Evolutionary conservation across 2,888 invertebrate genomes (phyloP).

Genomic region (Leptinotarsa peninsularis): DNA sequence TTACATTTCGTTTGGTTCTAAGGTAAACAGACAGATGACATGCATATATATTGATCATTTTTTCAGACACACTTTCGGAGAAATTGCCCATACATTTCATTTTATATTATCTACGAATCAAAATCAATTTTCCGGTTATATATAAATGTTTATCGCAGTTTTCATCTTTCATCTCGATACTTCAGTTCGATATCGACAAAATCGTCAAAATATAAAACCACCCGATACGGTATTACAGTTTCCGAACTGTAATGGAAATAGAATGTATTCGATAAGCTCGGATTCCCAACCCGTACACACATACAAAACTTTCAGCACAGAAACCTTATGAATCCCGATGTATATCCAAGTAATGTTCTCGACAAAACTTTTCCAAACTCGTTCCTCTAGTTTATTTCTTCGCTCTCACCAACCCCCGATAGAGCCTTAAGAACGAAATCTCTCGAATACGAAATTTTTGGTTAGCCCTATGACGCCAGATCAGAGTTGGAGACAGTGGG

Average conservation of each 20-base stretch:
- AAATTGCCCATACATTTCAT: too few relatives aligned
- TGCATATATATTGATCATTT: too few relatives aligned
- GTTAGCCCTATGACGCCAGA: neutral
- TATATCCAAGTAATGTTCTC: slow-evolving; percentile 6
- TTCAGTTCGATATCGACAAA: neutral
- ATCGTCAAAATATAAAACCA: neutral
- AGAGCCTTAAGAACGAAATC: neutral
- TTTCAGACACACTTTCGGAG: too few relatives aligned
- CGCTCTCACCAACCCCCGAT: neutral
- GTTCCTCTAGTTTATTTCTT: neutral
- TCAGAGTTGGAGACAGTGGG: neutral
- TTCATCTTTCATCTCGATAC: too few relatives aligned
- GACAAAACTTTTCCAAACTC: neutral
- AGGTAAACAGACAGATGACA: too few relatives aligned
- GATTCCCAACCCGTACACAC: slow-evolving; percentile 1
- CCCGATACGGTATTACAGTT: neutral
- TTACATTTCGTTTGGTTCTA: too few relatives aligned
- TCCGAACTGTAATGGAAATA: slow-evolving; percentile 1
- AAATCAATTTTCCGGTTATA: too few relatives aligned
- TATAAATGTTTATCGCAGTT: too few relatives aligned
- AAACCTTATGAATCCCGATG: neutral
- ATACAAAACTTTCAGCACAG: neutral
- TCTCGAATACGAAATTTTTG: too few relatives aligned
- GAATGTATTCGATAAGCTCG: neutral
- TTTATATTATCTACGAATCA: too few relatives aligned